Evolutionary conservation across 2,797 vertebrate genomes (phyloP), one percentile per base, ranked within the genome.

Genomic region (Myotis pilosus): DNA sequence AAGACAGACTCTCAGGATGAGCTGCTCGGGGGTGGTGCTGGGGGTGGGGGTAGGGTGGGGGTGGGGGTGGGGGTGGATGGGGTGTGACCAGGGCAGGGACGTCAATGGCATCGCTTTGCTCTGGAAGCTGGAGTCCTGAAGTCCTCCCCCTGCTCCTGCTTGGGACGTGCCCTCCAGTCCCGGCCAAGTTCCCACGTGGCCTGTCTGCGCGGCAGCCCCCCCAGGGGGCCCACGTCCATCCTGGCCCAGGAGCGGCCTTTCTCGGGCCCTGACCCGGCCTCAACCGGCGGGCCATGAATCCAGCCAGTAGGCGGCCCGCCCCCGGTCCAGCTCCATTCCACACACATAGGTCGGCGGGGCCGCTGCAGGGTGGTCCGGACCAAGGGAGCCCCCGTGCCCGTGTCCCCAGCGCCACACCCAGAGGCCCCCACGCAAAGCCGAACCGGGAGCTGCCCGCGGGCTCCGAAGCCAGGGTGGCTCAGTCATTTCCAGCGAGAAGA

Each of bases 401-500:
- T 30, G 84, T 87, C 64, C 97, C 93, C 83, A 7, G 87, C 85
- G 44, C 95, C 92, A 82, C 57, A 30, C 28, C 60, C 68, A 10
- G 16, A 2, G 3, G 2, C 55, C 75, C 92, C 55, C 80, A n/a
- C 7, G 3, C 3, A 2, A 38, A n/a, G 57, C 82, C 51, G 1
- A 11, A 28, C 60, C 8, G 41, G 71, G 12, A 69, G 85, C 68
- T 16, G 94, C 47, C 44, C 0, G 28, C 90, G 13, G 1, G 36
- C 16, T 60, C 28, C 33, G 0, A 10, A 96, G 96, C 96, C 89
- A 84, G 94, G 82, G 95, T 68, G 64, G 38, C 3, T 41, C 94
- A 97, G 97, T 23, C 0, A 19, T 38, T 90, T 97, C 97, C 96
- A 97, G 97, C 51, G 36, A 94, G 94, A 93, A 96, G 94, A 85